Percentiles rank a stretch among this genome's conserved stretches.
phyloP scores from a whole-genome alignment of 1,140 invertebrate species.

The Drosophila rufa region DNA sequence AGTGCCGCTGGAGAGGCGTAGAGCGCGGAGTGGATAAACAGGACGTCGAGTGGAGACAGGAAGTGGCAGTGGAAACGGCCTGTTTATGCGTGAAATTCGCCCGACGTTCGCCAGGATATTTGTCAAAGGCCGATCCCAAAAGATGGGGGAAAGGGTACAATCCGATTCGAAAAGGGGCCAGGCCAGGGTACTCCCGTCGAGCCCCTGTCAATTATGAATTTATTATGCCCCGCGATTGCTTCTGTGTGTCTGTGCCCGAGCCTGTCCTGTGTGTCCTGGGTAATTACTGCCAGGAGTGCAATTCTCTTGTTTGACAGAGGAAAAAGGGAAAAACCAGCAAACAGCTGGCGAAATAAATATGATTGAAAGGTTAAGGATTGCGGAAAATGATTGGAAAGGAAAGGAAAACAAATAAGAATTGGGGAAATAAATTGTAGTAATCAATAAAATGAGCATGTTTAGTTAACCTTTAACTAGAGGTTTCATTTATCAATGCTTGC shows the following conservation, averaged over 20 bases:
- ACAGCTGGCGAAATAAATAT: slow-evolving; percentile 30
- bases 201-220: slow-evolving; percentile 55
- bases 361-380: slow-evolving; percentile 10
- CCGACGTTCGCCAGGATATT: slow-evolving; percentile 54
- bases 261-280: slow-evolving; percentile 12
- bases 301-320: slow-evolving; percentile 7
- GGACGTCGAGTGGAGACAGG: slow-evolving; percentile 30
- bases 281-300: slow-evolving; percentile 40
- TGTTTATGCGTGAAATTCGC: slow-evolving; percentile 77
- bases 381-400: neutral
- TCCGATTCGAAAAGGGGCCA: neutral
- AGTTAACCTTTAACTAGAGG: no score
- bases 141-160: neutral
- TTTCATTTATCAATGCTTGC: no score
- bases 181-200: neutral
- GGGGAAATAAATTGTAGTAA: neutral
- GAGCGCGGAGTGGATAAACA: slow-evolving; percentile 35
- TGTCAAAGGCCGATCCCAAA: slow-evolving; percentile 48
- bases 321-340: slow-evolving; percentile 1
- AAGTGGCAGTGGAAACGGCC: slow-evolving; percentile 50
- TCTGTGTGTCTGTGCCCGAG: slow-evolving; percentile 12
- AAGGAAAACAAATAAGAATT: neutral
- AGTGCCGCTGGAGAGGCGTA: slow-evolving; percentile 42
- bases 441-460: no score
- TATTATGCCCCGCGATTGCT: slow-evolving; percentile 41